Conservation (phyloP, 2,113 vertebrate species). For the Dicrurus megarhynchus region DNA sequence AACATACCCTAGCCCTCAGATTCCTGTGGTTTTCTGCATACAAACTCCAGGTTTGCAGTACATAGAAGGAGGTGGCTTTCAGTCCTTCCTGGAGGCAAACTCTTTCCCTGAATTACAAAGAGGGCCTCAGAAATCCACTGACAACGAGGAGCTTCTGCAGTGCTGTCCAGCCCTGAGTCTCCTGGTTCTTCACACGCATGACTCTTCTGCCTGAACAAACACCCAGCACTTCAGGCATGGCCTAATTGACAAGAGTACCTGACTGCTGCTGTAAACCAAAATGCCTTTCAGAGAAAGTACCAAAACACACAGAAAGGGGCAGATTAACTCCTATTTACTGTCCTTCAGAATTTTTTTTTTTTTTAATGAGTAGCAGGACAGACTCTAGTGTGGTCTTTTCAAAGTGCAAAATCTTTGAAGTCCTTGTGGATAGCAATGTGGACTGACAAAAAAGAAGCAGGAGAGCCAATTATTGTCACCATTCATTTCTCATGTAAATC, state of each 20-base stretch:
- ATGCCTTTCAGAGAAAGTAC: constrained; percentile 1
- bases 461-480: neutral
- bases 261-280: constrained; percentile 21
- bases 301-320: neutral
- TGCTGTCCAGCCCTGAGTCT: neutral
- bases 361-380: neutral
- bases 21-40: neutral
- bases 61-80: neutral
- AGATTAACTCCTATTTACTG: neutral
- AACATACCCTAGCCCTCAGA: neutral
- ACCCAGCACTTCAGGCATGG: neutral
- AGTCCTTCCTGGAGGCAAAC: neutral
- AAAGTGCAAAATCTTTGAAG: neutral
- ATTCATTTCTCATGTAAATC: neutral
- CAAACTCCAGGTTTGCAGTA: neutral
- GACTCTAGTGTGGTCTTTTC: neutral
- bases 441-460: neutral
- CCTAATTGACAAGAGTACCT: neutral
- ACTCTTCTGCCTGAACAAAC: neutral
- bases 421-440: neutral
- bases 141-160: neutral
- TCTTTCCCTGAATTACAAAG: neutral
- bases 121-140: neutral
- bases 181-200: neutral
- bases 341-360: neutral